Percentiles rank a stretch among this genome's conserved stretches.
phyloP scores from a whole-genome alignment of 2,797 vertebrate genomes.

The Semotilus atromaculatus region DNA sequence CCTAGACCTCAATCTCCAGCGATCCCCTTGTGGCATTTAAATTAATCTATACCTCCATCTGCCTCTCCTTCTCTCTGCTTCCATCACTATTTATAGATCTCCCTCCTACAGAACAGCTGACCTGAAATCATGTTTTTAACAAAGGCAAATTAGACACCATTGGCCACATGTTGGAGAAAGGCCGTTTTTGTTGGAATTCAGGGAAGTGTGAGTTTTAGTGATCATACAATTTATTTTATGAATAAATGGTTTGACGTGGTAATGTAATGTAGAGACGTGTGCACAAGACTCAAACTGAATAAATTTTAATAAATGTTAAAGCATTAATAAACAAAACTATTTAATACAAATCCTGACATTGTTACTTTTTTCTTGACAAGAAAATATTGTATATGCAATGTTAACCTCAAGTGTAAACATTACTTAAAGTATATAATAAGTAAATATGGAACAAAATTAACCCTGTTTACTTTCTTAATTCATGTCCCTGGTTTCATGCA shows the following conservation, averaged over 20 bases:
- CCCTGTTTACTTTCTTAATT: not conserved
- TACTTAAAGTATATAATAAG: not conserved
- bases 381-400: not conserved
- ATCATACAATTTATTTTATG: not conserved
- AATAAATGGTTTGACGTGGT: not conserved
- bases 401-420: not conserved
- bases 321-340: not conserved
- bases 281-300: not conserved
- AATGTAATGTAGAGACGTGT: not conserved
- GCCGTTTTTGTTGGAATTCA: not conserved
- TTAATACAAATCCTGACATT: not conserved
- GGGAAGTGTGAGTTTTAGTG: not conserved
- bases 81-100: constrained; percentile 47
- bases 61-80: constrained; percentile 28
- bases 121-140: constrained; percentile 48
- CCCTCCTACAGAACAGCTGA: constrained; percentile 56
- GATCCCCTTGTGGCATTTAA: constrained; percentile 19
- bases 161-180: constrained; percentile 7
- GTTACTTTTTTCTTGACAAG: not conserved
- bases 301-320: not conserved
- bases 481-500: not conserved
- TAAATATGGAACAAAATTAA: not conserved
- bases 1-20: not conserved
- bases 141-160: constrained; percentile 9
- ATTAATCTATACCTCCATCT: constrained; percentile 9